Base-by-base conservation (phyloP, 2,797 vertebrate genomes). In the Catharus ustulatus region DNA sequence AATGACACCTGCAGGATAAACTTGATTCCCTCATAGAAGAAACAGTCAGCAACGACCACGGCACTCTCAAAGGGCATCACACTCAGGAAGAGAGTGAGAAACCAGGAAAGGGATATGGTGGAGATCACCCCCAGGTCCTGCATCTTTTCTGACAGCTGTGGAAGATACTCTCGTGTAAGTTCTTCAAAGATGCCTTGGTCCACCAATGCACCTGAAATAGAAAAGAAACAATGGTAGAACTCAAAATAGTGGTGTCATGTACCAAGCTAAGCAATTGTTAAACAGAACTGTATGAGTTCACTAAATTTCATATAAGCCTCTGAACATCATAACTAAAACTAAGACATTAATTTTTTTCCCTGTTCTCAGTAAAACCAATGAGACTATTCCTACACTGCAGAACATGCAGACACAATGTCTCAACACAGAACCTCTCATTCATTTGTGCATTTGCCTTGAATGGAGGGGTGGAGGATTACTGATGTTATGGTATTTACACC, bases 171-270 rank as follows among this genome's bases (percentile, higher is more conserved):
- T 32, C 98, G 98, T 0, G 99, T 99, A 91, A 99, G 98, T 46
- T 99, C 99, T 94, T 99, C 99, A 57, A 99, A 99, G 96, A 99
- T 99, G 10, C 99, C 99, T 97, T 99, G 99, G 91, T 99, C 99
- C 94, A 99, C 99, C 93, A 99, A 94, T 10, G 99, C 99, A n/a
- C 99, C 99, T 99, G 85, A 63, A 83, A 64, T 13, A 76, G 24
- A 62, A 57, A 82, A 17, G 63, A 49, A 79, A 38, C 5, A 80
- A 52, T 7, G 40, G 36, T 11, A 82, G 43, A 82, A 78, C 29
- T 84, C 27, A 5, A 62, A 51, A 2, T 58, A 63, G 40, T 72
- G 49, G 23, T 27, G 32, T 24, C 61, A 45, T 7, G 61, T 55
- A 76, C 12, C 13, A 68, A 90, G 75, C 12, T 23, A 75, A 64